phyloP scores from a whole-genome alignment of 2,113 vertebrate genomes.

The Rhea americana region DNA sequence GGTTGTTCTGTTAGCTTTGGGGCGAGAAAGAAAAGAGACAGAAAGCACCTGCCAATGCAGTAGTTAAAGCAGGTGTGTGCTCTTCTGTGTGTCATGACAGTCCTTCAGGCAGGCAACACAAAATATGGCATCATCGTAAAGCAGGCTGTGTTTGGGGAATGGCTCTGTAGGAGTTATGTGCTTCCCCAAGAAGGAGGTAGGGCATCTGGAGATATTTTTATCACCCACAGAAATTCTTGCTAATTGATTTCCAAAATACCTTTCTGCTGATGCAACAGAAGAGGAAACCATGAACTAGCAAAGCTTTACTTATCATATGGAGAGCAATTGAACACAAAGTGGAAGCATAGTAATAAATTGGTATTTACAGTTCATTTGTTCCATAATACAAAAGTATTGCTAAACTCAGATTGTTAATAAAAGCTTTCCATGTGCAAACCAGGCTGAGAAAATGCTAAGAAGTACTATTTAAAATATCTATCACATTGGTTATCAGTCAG shows the following conservation, averaged over 20 bases:
- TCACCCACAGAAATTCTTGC: neutral
- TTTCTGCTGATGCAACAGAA: neutral
- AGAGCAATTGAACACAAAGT: neutral
- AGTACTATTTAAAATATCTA: neutral
- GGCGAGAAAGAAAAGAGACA: neutral
- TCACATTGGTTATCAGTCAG: neutral
- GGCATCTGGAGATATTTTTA: neutral
- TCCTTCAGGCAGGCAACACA: neutral
- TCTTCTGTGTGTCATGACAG: neutral
- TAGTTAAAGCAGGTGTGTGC: neutral
- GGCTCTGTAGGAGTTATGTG: neutral
- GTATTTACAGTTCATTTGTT: neutral
- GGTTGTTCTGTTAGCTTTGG: neutral
- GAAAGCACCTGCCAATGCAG: neutral
- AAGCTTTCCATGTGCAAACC: neutral
- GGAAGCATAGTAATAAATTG: neutral
- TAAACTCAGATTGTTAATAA: neutral
- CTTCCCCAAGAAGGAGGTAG: neutral
- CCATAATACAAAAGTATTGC: neutral
- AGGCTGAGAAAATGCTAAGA: neutral
- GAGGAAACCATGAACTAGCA: neutral
- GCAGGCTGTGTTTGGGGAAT: neutral
- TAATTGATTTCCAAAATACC: neutral
- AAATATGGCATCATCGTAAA: neutral
- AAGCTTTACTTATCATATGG: neutral